Conservation (phyloP, 2,797 vertebrate species). For the Falco peregrinus region DNA sequence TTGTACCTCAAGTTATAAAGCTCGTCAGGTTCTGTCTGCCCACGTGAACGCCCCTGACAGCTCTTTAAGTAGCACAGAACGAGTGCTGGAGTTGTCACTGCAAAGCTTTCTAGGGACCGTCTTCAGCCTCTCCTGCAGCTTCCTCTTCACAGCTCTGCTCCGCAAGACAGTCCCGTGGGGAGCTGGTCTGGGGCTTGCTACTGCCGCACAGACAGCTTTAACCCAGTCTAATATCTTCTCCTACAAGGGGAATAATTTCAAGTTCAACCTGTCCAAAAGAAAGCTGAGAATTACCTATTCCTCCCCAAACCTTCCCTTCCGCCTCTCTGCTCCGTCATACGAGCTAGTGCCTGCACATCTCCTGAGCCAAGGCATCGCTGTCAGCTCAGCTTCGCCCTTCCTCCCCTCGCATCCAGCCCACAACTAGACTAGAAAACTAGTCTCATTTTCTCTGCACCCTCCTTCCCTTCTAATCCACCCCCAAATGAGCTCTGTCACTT, state of each 20-base stretch:
- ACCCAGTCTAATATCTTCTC: neutral
- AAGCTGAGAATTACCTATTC: neutral
- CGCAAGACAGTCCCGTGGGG: accelerated
- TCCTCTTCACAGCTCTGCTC: neutral
- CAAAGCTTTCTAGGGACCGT: neutral
- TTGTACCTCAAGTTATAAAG: neutral
- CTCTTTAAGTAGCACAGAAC: neutral
- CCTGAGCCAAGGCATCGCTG: neutral
- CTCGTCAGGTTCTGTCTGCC: neutral
- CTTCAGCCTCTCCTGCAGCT: neutral
- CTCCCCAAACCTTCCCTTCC: neutral
- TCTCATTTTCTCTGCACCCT: neutral
- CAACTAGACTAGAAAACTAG: no score
- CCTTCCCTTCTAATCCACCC: neutral
- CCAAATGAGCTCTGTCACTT: neutral
- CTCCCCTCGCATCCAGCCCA: neutral
- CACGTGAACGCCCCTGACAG: accelerated
- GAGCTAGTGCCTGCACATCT: neutral
- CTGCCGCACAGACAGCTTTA: neutral
- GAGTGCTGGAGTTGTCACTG: neutral
- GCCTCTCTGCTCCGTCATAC: neutral
- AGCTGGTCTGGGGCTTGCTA: neutral
- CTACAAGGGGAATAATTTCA: neutral
- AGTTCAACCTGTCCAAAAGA: neutral
- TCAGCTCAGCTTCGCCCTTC: neutral